Evolutionary conservation across 1,140 invertebrate genomes (phyloP).

Genomic region (Dendrolimus kikuchii): DNA sequence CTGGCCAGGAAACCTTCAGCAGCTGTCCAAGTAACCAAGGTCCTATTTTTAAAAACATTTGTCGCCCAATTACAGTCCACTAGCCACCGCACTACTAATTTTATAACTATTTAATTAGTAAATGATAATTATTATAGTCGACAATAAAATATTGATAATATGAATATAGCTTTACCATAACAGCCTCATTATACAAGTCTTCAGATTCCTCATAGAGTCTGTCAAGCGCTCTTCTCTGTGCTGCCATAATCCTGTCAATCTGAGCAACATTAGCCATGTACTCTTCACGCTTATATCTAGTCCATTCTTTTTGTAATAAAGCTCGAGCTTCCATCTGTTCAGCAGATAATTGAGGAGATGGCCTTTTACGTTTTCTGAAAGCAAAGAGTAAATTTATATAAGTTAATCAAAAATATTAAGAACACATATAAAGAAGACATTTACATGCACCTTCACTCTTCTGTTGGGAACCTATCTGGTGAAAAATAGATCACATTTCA

Average conservation of each 20-base stretch:
- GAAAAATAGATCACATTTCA: no score
- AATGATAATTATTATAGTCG: neutral
- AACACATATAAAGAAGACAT: no score
- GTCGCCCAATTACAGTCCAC: no score
- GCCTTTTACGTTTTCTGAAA: slow-evolving; percentile 52
- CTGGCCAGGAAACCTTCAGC: no score
- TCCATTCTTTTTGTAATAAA: slow-evolving; percentile 81
- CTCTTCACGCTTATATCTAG: slow-evolving; percentile 77
- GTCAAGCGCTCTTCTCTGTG: slow-evolving; percentile 84
- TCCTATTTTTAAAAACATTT: no score
- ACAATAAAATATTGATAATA: neutral
- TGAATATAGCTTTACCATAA: slow-evolving; percentile 74
- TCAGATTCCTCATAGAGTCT: slow-evolving; percentile 84
- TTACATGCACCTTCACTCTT: no score
- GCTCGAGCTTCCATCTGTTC: slow-evolving; percentile 42
- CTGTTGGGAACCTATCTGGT: no score
- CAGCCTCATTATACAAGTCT: slow-evolving; percentile 86
- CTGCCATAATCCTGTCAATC: slow-evolving; percentile 77
- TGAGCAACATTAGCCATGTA: slow-evolving; percentile 76
- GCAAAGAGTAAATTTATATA: neutral
- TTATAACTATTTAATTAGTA: neutral
- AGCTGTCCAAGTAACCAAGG: no score
- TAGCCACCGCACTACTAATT: no score
- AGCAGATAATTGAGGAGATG: slow-evolving; percentile 22
- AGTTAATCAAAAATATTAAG: no score